These are phyloP conservation scores for Corvus cornix DNA, from an alignment of 2,113 vertebrate species.

Conservation along the genomic window DNA sequence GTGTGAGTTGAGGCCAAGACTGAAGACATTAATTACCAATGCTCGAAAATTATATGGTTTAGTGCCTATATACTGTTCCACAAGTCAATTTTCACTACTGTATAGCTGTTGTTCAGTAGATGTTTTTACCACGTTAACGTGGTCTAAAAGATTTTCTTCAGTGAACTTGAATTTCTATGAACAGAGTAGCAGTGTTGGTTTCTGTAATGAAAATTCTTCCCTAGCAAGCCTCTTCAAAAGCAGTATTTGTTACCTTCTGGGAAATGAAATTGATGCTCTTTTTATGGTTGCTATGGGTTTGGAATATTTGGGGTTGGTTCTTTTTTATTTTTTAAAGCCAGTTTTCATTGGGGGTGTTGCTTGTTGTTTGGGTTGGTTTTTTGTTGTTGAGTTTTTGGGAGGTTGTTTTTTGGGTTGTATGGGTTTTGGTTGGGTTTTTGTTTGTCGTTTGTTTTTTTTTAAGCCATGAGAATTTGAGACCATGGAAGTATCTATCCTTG, in stretches of 20 bases:
- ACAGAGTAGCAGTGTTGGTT: not conserved
- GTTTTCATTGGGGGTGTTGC: rapidly evolving
- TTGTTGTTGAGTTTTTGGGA: not conserved
- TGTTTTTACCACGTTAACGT: not conserved
- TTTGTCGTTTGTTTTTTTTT: not conserved
- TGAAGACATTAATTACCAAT: not conserved
- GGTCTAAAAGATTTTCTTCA: not conserved
- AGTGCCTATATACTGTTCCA: not conserved
- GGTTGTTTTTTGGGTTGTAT: not conserved
- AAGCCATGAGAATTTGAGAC: not conserved
- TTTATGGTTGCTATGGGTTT: not conserved
- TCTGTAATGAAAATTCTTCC: not conserved
- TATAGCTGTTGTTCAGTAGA: not conserved
- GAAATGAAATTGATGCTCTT: not conserved
- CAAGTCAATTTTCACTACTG: not conserved
- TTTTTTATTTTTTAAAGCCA: not conserved
- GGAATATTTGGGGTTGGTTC: not conserved
- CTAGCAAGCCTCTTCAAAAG: not conserved
- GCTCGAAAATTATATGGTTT: not conserved
- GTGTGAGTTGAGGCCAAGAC: not conserved
- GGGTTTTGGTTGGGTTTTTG: not conserved
- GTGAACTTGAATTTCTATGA: not conserved
- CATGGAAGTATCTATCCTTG: not conserved
- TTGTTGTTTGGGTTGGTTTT: not conserved
- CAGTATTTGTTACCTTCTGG: not conserved